Percentiles rank a stretch among this genome's conserved stretches.
These are phyloP conservation scores for Gallinago solitaria DNA, from an alignment of 2,797 vertebrate species.

Conservation along the genomic window DNA sequence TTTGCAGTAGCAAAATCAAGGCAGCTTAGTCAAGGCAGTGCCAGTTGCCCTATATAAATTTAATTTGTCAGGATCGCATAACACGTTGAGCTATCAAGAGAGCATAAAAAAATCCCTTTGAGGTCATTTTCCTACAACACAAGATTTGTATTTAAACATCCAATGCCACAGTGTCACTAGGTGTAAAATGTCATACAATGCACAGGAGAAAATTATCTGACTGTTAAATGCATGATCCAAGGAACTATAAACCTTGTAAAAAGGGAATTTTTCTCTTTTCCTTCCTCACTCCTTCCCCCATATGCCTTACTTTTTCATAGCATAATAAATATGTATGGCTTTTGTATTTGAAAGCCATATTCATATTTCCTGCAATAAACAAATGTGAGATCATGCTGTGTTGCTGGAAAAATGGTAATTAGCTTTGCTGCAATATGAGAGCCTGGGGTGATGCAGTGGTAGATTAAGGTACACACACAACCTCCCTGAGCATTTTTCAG, in stretches of 20 bases:
- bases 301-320: neutral
- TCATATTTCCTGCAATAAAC: conserved; percentile 38
- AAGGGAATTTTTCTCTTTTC: neutral
- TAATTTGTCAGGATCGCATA: conserved; percentile 12
- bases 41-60: neutral
- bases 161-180: neutral
- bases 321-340: neutral
- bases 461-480: neutral
- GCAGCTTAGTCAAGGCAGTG: neutral
- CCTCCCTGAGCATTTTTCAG: conserved; percentile 15
- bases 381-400: conserved; percentile 26
- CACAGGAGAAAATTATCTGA: neutral
- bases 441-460: conserved; percentile 53
- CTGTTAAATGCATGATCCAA: neutral
- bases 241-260: neutral
- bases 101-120: neutral
- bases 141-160: conserved; percentile 5
- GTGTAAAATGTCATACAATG: neutral
- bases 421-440: conserved; percentile 51
- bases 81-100: neutral
- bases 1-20: conserved; percentile 17
- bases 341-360: neutral
- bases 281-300: neutral
- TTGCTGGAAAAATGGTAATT: conserved; percentile 58
- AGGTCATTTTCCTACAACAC: neutral